Conservation (phyloP, 2,888 invertebrate genomes). For the Cotesia congregata region DNA sequence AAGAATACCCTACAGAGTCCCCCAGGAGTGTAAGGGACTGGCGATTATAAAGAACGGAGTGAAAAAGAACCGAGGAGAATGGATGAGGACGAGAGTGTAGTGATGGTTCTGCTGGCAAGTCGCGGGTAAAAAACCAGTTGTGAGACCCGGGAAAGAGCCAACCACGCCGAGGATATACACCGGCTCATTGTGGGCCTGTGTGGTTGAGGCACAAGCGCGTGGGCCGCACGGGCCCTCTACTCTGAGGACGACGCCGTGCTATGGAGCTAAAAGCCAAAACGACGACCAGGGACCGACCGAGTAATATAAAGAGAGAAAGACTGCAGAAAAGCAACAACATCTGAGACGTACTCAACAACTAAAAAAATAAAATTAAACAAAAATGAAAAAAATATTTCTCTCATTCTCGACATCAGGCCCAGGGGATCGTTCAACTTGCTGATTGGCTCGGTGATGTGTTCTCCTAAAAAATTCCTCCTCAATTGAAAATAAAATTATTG, state of each 20-base stretch:
- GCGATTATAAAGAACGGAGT: slow-evolving; percentile 69
- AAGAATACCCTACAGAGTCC: slow-evolving; percentile 34
- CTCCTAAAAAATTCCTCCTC: slow-evolving; percentile 24
- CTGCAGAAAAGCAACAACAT: slow-evolving; percentile 41
- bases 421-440: slow-evolving; percentile 24
- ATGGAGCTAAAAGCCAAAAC: slow-evolving; percentile 30
- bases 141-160: slow-evolving; percentile 63
- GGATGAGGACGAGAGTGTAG: slow-evolving; percentile 49
- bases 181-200: slow-evolving; percentile 46
- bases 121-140: slow-evolving; percentile 69
- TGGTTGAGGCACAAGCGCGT: slow-evolving; percentile 59
- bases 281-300: slow-evolving; percentile 27
- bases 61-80: slow-evolving; percentile 59
- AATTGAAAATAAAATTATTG: background rate
- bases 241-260: slow-evolving; percentile 5
- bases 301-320: slow-evolving; percentile 34
- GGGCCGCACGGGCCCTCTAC: slow-evolving; percentile 66
- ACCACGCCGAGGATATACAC: slow-evolving; percentile 39
- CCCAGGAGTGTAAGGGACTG: slow-evolving; percentile 63
- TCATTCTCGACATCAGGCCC: slow-evolving; percentile 27
- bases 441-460: slow-evolving; percentile 46
- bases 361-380: slow-evolving; percentile 34
- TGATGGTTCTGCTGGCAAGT: slow-evolving; percentile 49
- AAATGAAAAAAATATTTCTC: slow-evolving; percentile 31
- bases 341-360: slow-evolving; percentile 32